Conservation (phyloP, 53 echinoderm and acorn worm species). For the Stichopus horrens region DNA sequence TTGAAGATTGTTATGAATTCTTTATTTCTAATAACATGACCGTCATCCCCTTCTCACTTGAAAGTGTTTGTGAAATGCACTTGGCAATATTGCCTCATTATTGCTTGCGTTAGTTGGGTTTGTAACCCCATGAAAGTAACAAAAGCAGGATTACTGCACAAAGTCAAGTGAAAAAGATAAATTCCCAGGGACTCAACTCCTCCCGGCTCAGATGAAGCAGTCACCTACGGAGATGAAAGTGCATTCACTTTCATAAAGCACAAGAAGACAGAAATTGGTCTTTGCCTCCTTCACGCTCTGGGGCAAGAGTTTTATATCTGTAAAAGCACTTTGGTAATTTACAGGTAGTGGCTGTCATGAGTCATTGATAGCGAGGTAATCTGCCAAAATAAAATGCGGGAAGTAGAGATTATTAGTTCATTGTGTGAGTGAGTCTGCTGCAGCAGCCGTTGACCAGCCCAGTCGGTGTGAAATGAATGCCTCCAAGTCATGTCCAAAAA, state of each 20-base stretch:
- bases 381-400: neutral
- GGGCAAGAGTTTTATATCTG: neutral
- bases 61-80: no score
- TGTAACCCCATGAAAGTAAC: no score
- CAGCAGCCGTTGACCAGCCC: neutral
- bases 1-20: no score
- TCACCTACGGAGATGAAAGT: neutral
- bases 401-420: slow-evolving; percentile 6
- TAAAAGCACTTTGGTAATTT: neutral
- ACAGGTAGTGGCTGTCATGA: slow-evolving; percentile 17
- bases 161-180: neutral
- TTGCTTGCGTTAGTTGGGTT: no score
- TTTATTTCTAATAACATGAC: no score
- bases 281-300: neutral
- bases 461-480: neutral
- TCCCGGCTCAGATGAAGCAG: neutral
- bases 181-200: neutral
- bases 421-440: neutral
- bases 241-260: neutral
- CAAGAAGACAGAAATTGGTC: neutral
- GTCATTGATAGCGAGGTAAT: slow-evolving; percentile 18
- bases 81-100: no score
- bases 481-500: neutral
- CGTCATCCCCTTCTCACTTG: no score
- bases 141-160: no score